A percentile compares a stretch with the other conserved stretches of the same genome.
Evolutionary conservation across 2,888 invertebrate genomes (phyloP).

Genomic region (Xanthia icteritia): DNA sequence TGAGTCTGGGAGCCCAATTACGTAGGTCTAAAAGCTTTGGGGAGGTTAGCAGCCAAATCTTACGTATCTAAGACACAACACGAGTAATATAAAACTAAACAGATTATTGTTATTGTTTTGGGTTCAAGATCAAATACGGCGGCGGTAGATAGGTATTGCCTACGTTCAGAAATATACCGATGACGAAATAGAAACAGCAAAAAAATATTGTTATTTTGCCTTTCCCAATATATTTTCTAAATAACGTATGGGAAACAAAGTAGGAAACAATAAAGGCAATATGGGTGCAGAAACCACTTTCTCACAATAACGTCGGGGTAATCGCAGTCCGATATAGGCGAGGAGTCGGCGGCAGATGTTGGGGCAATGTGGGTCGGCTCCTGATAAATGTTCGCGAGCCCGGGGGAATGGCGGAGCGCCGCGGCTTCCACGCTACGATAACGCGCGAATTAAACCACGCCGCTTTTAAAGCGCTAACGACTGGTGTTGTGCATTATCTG

Average conservation of each 20-base stretch:
- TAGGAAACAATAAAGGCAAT: conserved; percentile 70
- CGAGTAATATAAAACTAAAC: conserved; percentile 22
- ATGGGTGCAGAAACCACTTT: conserved; percentile 72
- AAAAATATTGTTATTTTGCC: conserved; percentile 13
- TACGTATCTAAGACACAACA: not conserved
- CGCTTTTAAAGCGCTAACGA: conserved; percentile 71
- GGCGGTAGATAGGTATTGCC: not conserved
- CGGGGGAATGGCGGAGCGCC: conserved; percentile 79
- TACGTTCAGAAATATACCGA: conserved; percentile 8
- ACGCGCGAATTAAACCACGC: conserved; percentile 75
- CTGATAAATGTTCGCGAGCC: conserved; percentile 85
- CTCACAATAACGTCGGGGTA: conserved; percentile 72
- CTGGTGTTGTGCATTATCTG: conserved; percentile 61
- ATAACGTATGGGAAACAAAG: conserved; percentile 58
- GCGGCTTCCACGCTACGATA: conserved; percentile 77
- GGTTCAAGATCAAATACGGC: not conserved
- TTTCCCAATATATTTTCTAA: conserved; percentile 50
- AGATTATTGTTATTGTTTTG: conserved; percentile 31
- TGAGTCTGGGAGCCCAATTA: conserved; percentile 13
- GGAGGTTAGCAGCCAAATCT: not conserved
- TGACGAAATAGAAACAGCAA: not conserved
- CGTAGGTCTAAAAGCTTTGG: conserved; percentile 10
- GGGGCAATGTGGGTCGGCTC: conserved; percentile 83
- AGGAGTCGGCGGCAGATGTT: conserved; percentile 77
- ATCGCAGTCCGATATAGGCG: conserved; percentile 69